Conservation (phyloP, 2,113 vertebrate genomes). For the Catharus fuscescens region DNA sequence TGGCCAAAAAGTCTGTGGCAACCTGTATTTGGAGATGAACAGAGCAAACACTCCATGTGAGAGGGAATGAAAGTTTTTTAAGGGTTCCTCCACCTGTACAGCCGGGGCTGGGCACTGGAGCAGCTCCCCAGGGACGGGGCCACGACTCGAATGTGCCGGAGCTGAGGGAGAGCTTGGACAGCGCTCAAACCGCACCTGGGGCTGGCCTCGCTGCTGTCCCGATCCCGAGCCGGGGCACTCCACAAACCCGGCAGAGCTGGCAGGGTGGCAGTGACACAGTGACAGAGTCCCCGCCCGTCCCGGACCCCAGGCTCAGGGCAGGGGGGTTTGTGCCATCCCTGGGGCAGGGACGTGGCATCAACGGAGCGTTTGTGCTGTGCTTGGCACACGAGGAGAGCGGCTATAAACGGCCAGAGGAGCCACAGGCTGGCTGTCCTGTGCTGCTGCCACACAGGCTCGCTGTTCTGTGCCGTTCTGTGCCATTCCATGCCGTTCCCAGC, state of each 20-base stretch:
- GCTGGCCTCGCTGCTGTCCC: background rate
- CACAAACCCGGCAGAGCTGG: background rate
- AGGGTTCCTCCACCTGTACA: accelerated
- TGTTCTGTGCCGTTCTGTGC: too few species aligned
- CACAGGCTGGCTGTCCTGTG: background rate
- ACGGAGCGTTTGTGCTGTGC: conserved; percentile 48
- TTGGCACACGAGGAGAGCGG: conserved; percentile 4
- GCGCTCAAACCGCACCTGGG: background rate
- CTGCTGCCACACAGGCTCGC: too few species aligned
- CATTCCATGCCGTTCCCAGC: too few species aligned
- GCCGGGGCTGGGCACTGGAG: background rate
- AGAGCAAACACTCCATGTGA: accelerated
- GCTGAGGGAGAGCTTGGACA: background rate
- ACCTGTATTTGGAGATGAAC: background rate
- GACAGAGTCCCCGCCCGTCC: too few species aligned
- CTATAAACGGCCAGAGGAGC: conserved; percentile 50
- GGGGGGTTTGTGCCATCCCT: background rate
- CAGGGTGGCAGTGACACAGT: background rate
- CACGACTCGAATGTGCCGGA: background rate
- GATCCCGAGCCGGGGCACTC: too few species aligned
- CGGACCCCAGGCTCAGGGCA: background rate
- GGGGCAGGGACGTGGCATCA: background rate
- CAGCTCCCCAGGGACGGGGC: background rate
- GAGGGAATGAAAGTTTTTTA: background rate
- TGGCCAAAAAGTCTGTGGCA: background rate